phyloP scores from a whole-genome alignment of 2,888 invertebrate genomes.

The Lasioglossum marginatum region DNA sequence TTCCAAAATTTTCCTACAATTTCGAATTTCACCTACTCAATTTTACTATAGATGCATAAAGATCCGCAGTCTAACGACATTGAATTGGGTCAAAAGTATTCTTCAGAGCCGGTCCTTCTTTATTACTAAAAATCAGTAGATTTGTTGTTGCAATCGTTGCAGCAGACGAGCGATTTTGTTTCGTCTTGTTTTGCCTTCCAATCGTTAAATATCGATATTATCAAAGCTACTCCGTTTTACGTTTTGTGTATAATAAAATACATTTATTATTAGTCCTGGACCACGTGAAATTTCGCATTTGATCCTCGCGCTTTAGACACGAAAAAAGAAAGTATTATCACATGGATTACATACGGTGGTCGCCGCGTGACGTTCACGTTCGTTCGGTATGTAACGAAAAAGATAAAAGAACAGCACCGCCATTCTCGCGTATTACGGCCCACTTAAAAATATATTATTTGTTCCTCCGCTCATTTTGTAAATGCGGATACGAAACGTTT shows the following conservation, averaged over 20 bases:
- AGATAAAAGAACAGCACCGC: background rate
- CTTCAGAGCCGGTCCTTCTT: background rate
- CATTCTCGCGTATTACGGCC: slow-evolving; percentile 16
- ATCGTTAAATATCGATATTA: slow-evolving; percentile 40
- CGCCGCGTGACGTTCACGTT: slow-evolving; percentile 6
- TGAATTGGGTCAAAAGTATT: background rate
- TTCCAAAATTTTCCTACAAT: too few relatives aligned
- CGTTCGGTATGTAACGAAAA: slow-evolving; percentile 19
- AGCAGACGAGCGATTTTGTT: background rate
- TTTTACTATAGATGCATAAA: background rate
- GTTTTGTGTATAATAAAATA: slow-evolving; percentile 69
- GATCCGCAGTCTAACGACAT: background rate
- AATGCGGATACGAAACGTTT: slow-evolving; percentile 1
- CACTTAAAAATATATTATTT: slow-evolving; percentile 56
- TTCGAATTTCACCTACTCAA: too few relatives aligned
- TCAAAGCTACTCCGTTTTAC: slow-evolving; percentile 57
- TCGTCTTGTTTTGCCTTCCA: background rate
- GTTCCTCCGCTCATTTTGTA: slow-evolving; percentile 19
- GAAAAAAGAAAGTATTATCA: slow-evolving; percentile 54
- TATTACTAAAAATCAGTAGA: background rate
- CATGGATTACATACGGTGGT: slow-evolving; percentile 51
- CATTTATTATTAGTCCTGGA: slow-evolving; percentile 65
- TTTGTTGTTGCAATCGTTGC: background rate
- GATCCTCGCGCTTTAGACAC: slow-evolving; percentile 57
- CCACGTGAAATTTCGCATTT: slow-evolving; percentile 62